Conservation (phyloP, 2,113 vertebrate species). For the Malaclemys terrapin region DNA sequence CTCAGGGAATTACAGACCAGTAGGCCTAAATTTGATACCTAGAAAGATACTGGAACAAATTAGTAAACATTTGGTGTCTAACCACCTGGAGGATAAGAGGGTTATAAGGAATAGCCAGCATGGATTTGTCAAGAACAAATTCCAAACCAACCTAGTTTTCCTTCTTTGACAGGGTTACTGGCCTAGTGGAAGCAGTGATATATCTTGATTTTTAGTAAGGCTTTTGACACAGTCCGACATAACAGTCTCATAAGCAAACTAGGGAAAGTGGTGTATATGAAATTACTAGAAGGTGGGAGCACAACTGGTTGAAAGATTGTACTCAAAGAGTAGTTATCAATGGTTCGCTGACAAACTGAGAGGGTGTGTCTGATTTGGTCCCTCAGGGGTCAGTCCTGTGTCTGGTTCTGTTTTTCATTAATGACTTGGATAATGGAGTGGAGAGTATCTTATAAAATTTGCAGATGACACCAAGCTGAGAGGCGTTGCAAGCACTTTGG, state of each 20-base stretch:
- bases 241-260: neutral
- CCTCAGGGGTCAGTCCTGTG: neutral
- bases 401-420: neutral
- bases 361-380: neutral
- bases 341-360: neutral
- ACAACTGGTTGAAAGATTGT: no score
- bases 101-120: neutral
- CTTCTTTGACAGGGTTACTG: neutral
- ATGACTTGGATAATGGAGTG: neutral
- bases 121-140: neutral
- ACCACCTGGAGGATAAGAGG: neutral
- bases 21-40: neutral
- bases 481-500: neutral
- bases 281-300: no score
- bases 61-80: neutral
- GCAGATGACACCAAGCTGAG: neutral
- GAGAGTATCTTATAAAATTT: neutral
- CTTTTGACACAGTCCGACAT: neutral
- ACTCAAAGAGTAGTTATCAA: neutral
- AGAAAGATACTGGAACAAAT: neutral
- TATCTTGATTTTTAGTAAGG: neutral
- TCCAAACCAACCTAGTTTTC: neutral
- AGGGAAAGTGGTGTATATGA: no score
- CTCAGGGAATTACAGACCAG: neutral
- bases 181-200: neutral